Conservation (phyloP, 1,140 invertebrate genomes). For the Bombyx mori region ASM3026992v2 NC_085116.1:2887501-2888000, state of each 20-base stretch:
- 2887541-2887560: background rate
- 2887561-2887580: background rate
- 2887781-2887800: conserved; percentile 23
- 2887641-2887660: background rate
- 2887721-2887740: conserved; percentile 17
- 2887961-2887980: too few relatives aligned
- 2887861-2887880: too few relatives aligned
- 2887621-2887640: too few relatives aligned
- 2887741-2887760: conserved; percentile 9
- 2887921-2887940: too few relatives aligned
- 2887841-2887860: conserved; percentile 21
- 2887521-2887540: background rate
- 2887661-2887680: background rate
- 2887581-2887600: background rate
- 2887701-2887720: conserved; percentile 9
- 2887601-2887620: too few relatives aligned
- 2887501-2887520: too few relatives aligned
- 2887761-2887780: conserved; percentile 7
- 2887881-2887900: too few relatives aligned
- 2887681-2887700: background rate
- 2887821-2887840: conserved; percentile 23
- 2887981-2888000: background rate
- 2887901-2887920: too few relatives aligned
- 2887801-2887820: conserved; percentile 47
- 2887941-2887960: too few relatives aligned